Evolutionary conservation across 2,888 invertebrate species (phyloP).

Genomic region (Bombyx huttoni): DNA sequence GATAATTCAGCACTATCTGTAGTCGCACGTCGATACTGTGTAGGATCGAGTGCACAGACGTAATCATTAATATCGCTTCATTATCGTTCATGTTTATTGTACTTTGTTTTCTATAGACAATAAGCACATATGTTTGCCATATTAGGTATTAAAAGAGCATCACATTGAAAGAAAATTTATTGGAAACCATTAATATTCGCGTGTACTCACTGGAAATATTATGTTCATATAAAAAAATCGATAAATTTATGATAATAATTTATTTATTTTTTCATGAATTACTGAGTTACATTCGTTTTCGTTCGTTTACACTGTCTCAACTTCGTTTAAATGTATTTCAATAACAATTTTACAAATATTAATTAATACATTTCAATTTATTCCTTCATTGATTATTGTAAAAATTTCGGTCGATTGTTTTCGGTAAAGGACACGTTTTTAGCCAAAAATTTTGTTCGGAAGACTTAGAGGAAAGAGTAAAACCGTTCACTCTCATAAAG

Average conservation of each 20-base stretch:
- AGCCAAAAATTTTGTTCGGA: conserved; percentile 46
- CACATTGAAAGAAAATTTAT: conserved; percentile 36
- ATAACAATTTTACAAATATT: conserved; percentile 10
- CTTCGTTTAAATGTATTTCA: background rate
- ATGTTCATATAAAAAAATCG: background rate
- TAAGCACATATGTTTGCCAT: background rate
- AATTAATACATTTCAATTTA: background rate
- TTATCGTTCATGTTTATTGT: conserved; percentile 3
- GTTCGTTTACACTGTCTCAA: background rate
- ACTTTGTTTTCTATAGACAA: background rate
- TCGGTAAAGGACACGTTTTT: conserved; percentile 25
- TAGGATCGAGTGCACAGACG: conserved; percentile 6
- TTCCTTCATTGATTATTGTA: too few species aligned
- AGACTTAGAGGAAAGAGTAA: conserved; percentile 36
- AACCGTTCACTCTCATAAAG: conserved; percentile 19
- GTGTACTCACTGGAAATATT: conserved; percentile 17
- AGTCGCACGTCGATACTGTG: conserved; percentile 16
- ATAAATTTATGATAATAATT: background rate
- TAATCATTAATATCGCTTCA: conserved; percentile 3
- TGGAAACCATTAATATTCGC: conserved; percentile 65
- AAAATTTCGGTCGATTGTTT: conserved; percentile 6
- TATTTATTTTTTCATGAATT: too few species aligned
- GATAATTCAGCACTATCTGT: conserved; percentile 30
- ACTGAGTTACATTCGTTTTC: too few species aligned
- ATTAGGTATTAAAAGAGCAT: conserved; percentile 5